Conservation (phyloP, 2,797 vertebrate species). For the Propithecus perrieri region DNA sequence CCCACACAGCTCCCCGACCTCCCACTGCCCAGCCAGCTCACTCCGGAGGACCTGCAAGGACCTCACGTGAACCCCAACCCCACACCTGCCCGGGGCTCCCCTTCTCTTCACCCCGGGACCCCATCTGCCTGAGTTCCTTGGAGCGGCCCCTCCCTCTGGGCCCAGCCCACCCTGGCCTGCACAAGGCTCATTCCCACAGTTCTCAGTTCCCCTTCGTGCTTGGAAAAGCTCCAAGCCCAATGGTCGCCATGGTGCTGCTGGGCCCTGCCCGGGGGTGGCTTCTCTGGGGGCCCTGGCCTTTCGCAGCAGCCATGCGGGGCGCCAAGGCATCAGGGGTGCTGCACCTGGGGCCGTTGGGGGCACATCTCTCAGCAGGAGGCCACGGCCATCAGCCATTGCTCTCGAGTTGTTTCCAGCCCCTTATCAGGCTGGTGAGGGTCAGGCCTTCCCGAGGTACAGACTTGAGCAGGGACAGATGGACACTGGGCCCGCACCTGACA, state of each 20-base stretch:
- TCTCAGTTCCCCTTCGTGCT: slow-evolving; percentile 73
- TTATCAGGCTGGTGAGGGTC: background rate
- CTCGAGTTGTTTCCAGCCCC: background rate
- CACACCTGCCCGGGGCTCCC: background rate
- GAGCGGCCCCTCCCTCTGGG: background rate
- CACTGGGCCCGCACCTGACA: background rate
- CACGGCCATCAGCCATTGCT: background rate
- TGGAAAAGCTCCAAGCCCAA: slow-evolving; percentile 65
- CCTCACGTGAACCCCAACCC: background rate
- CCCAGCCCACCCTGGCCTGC: background rate
- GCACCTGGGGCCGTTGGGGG: background rate
- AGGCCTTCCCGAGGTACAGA: background rate
- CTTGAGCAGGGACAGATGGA: background rate
- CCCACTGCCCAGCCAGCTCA: slow-evolving; percentile 16
- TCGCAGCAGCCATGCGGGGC: background rate
- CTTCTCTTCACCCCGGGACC: background rate
- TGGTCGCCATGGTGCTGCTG: background rate
- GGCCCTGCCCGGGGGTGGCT: background rate
- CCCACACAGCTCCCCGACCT: slow-evolving; percentile 49
- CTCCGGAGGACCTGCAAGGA: background rate
- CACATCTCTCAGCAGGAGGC: background rate
- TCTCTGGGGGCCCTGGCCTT: background rate
- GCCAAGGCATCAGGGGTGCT: background rate
- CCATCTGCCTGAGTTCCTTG: background rate
- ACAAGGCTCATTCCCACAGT: slow-evolving; percentile 60